Base-by-base conservation (phyloP, 2,888 invertebrate genomes). In the Lysandra bellargus region DNA sequence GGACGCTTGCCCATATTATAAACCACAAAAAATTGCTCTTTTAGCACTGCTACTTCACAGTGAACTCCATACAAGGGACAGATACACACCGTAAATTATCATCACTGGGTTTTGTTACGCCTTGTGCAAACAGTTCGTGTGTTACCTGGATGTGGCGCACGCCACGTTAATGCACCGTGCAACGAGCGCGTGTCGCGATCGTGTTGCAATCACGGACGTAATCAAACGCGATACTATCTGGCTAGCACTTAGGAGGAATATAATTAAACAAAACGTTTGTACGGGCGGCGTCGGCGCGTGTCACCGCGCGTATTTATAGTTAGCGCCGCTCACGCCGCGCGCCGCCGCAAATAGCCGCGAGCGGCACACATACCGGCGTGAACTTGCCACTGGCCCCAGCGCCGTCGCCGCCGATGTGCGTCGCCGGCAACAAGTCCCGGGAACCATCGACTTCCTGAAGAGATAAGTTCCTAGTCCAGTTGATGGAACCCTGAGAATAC, bases 311-410 rank as follows among this genome's bases (percentile, higher is more conserved):
- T 74, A 74, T 74, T 74, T 74, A 44, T 44, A 74, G 74, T 74
- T 44, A 44, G 74, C 74, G 74, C 74, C 74, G 74, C 74, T 69
- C 74, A 30, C 33, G 30, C 72, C 30, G 37, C 57, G 73, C 74
- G 74, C 44, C 44, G 74, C 44, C 44, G 44, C 74, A 74, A 74
- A 74, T 74, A 74, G 74, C 40, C 14, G 40, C 40, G 17, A 73
- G 73, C 73, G 74, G 74, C 74, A 33, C 69, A 69, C 69, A 69
- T 69, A 75, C 40, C 49, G 53, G 74, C 72, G 49, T 75, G 60
- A 79, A 74, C 80, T 81, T 81, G 81, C 80, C 82, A 80, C 80
- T 80, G 82, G 80, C 83, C 80, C 72, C 78, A 80, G 80, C 69
- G 14, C 69, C 14, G 69, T 69, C 69, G 14, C 33, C 30, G 33